Conservation (phyloP, 2,888 invertebrate genomes). For the Noctua janthe region DNA sequence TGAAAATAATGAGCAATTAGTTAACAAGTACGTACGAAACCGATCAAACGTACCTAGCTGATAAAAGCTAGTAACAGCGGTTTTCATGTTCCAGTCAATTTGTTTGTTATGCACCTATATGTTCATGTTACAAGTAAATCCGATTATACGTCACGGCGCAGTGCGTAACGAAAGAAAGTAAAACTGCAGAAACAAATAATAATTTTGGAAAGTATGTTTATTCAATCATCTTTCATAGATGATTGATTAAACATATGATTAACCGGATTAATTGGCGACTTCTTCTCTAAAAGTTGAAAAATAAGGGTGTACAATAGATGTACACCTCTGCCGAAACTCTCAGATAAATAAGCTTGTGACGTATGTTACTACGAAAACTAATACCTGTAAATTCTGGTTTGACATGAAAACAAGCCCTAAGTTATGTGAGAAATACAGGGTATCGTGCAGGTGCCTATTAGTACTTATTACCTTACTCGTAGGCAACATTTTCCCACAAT, state of each 20-base stretch:
- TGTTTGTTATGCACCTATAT: neutral
- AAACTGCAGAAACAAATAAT: neutral
- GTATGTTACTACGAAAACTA: neutral
- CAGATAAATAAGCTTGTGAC: neutral
- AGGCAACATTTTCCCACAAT: conserved; percentile 43
- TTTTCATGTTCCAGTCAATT: neutral
- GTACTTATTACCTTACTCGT: neutral
- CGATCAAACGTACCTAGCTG: neutral
- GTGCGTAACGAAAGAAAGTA: conserved; percentile 7
- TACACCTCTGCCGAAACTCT: neutral
- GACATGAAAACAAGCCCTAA: neutral
- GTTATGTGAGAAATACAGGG: neutral
- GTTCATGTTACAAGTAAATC: conserved; percentile 4
- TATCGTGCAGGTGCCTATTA: neutral
- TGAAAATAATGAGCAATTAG: conserved; percentile 5
- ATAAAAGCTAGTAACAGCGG: neutral
- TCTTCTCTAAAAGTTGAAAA: neutral
- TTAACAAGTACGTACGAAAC: neutral
- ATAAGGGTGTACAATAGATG: no score
- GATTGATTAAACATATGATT: neutral
- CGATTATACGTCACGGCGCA: conserved; percentile 17
- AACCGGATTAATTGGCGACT: neutral
- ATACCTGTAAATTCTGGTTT: neutral
- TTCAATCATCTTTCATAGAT: neutral
- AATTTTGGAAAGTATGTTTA: neutral